A percentile compares a stretch with the other conserved stretches of the same genome.
phyloP scores from a whole-genome alignment of 2,113 vertebrate species.

The Ascaphus truei region DNA sequence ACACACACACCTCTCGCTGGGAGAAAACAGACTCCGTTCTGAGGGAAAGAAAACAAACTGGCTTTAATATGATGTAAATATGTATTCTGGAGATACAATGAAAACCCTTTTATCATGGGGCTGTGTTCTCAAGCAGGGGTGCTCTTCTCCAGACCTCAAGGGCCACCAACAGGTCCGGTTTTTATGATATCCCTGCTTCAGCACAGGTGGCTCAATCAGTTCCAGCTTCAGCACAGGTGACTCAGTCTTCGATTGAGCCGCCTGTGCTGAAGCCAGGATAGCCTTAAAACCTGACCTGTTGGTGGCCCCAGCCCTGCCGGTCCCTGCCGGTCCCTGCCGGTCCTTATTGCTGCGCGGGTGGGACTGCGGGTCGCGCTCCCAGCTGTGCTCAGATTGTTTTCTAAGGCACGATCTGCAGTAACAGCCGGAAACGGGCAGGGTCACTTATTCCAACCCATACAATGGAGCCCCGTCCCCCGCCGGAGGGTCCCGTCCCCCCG shows the following conservation, averaged over 20 bases:
- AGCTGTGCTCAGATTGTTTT: constrained; percentile 23
- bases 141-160: too few relatives aligned
- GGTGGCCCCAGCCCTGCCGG: too few relatives aligned
- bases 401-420: not conserved
- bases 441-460: not conserved
- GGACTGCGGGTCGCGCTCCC: not conserved
- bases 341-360: not conserved
- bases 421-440: constrained; percentile 9
- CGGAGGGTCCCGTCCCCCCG: too few relatives aligned
- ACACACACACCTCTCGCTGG: not conserved
- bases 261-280: too few relatives aligned
- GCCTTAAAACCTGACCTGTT: too few relatives aligned
- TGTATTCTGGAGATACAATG: constrained; percentile 23
- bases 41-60: constrained; percentile 22
- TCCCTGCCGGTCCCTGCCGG: not conserved
- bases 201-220: too few relatives aligned
- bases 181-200: too few relatives aligned
- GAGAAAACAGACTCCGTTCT: constrained; percentile 20
- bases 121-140: constrained; percentile 36
- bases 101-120: constrained; percentile 19
- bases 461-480: not conserved
- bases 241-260: too few relatives aligned
- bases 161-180: too few relatives aligned
- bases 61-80: not conserved
- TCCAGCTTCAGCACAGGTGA: too few relatives aligned